Percentiles rank a stretch among this genome's conserved stretches.
These are phyloP conservation scores for Melanostigma gelatinosum DNA, from an alignment of 2,113 vertebrate species.

Conservation along the genomic window DNA sequence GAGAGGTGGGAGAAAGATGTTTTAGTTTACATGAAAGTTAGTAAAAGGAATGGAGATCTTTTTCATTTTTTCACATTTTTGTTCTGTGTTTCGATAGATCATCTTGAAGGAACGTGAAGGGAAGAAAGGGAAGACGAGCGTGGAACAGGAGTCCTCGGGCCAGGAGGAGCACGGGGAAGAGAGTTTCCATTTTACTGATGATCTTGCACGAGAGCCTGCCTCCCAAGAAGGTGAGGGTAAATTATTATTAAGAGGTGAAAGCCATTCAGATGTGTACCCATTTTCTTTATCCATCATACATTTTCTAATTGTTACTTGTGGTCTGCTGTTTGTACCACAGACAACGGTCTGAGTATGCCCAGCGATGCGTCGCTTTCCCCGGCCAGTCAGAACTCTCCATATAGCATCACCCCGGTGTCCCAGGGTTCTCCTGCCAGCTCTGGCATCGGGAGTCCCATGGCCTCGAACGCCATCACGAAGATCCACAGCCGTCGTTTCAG, in stretches of 20 bases:
- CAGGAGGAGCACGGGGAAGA: constrained; percentile 89
- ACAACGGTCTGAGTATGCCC: constrained; percentile 91
- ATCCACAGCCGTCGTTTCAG: constrained; percentile 98
- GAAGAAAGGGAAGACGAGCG: constrained; percentile 91
- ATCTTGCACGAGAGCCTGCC: constrained; percentile 87
- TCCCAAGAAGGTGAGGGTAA: constrained; percentile 91
- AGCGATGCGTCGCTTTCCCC: constrained; percentile 96
- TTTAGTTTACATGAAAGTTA: neutral
- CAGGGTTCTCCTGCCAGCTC: constrained; percentile 97
- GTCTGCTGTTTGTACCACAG: constrained; percentile 60
- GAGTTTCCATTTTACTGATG: constrained; percentile 85
- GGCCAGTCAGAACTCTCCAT: constrained; percentile 97
- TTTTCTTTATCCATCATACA: neutral
- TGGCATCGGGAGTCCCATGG: constrained; percentile 98
- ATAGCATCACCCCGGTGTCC: constrained; percentile 98
- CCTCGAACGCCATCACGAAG: constrained; percentile 95
- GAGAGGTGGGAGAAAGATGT: neutral
- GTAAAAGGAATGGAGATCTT: constrained; percentile 2
- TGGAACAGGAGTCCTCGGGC: constrained; percentile 86
- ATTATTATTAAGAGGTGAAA: neutral
- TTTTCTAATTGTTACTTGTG: constrained; percentile 14
- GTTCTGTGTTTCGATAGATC: constrained; percentile 83
- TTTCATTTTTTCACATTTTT: neutral
- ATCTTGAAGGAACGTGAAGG: constrained; percentile 98
- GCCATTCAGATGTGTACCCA: no score